Conservation (phyloP, 2,113 vertebrate genomes). For the Atlantisia rogersi region DNA sequence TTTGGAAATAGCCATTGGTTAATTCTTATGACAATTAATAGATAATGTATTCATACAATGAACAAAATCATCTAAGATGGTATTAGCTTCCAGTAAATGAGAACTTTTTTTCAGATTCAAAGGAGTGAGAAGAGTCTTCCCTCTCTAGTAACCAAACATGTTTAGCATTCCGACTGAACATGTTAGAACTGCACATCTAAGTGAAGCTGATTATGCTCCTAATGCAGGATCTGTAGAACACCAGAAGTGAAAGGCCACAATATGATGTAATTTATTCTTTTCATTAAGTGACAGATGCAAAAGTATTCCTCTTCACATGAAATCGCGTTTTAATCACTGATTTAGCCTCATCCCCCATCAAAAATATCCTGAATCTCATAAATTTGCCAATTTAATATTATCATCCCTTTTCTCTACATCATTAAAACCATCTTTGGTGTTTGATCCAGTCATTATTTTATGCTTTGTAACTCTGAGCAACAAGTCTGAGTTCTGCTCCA, state of each 20-base stretch:
- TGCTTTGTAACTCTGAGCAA: neutral
- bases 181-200: neutral
- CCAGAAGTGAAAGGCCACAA: neutral
- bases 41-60: neutral
- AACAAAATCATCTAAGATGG: neutral
- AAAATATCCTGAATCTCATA: neutral
- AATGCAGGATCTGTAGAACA: neutral
- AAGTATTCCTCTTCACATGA: neutral
- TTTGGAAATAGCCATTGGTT: neutral
- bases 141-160: neutral
- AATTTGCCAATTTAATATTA: neutral
- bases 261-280: neutral
- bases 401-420: neutral
- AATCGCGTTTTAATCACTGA: neutral
- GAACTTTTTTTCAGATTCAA: neutral
- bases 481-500: neutral
- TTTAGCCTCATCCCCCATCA: neutral
- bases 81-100: neutral
- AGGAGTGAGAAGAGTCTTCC: neutral
- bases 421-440: neutral
- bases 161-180: neutral
- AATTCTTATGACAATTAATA: neutral
- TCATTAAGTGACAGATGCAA: neutral
- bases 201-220: neutral
- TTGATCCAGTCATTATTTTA: neutral